These are phyloP conservation scores for Thyatira batis DNA, from an alignment of 2,888 invertebrate genomes.

Conservation along the genomic window DNA sequence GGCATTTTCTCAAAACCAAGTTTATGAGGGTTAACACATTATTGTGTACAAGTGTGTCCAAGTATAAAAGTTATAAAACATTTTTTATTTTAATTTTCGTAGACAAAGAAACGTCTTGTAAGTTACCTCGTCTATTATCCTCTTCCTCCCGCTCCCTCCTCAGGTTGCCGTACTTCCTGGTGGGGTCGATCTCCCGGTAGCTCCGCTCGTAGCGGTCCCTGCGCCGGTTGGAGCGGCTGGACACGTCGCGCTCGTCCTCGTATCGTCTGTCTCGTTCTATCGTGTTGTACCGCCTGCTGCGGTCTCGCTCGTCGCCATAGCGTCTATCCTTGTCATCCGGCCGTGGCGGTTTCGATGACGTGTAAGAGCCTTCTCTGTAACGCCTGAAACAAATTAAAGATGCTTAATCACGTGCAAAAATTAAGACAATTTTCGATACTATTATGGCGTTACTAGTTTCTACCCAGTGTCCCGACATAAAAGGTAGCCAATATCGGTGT, in stretches of 20 bases:
- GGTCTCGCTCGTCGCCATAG: slow-evolving; percentile 55
- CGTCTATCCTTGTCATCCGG: slow-evolving; percentile 65
- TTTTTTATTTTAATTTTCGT: no score
- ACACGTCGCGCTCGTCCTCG: slow-evolving; percentile 42
- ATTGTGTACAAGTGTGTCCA: no score
- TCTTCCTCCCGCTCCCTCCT: slow-evolving; percentile 58
- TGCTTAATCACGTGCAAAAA: neutral
- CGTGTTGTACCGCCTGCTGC: slow-evolving; percentile 48
- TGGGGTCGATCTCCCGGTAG: slow-evolving; percentile 70
- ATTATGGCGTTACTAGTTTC: no score
- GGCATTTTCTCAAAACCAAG: no score
- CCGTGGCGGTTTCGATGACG: slow-evolving; percentile 69
- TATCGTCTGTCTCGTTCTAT: slow-evolving; percentile 62
- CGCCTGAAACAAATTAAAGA: slow-evolving; percentile 47
- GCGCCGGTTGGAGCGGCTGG: slow-evolving; percentile 35
- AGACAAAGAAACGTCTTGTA: no score
- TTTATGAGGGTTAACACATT: no score
- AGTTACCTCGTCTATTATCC: slow-evolving; percentile 54
- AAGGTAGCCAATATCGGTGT: neutral
- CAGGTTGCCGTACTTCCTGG: slow-evolving; percentile 56
- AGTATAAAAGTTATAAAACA: no score
- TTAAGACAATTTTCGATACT: no score
- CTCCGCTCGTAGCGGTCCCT: slow-evolving; percentile 47
- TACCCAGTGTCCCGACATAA: no score
- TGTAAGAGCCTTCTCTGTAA: slow-evolving; percentile 77